A percentile compares a stretch with the other conserved stretches of the same genome.
Evolutionary conservation across 2,113 vertebrate species (phyloP).

Genomic region (Corythornis madagascariensis): DNA sequence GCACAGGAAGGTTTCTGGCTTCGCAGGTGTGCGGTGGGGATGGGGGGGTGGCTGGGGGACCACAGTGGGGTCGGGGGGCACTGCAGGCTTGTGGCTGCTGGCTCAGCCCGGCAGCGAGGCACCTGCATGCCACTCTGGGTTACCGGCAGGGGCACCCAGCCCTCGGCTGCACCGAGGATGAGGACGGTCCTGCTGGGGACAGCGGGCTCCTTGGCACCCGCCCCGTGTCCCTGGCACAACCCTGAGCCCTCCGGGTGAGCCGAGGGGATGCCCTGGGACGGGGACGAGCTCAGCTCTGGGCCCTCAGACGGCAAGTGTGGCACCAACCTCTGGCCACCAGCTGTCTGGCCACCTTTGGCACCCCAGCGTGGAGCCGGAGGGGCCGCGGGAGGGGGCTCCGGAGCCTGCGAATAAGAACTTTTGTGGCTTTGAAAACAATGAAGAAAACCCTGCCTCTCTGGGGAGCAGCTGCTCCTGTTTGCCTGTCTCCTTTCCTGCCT

Average conservation of each 20-base stretch:
- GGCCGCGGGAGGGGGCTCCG: background rate
- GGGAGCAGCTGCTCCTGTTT: conserved; percentile 14
- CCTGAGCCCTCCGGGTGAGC: rapidly evolving
- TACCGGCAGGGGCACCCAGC: background rate
- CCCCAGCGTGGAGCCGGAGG: rapidly evolving
- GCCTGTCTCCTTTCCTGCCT: background rate
- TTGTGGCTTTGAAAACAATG: background rate
- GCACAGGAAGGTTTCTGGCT: background rate
- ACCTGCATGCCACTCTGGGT: no score
- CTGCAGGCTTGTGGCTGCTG: rapidly evolving
- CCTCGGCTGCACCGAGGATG: rapidly evolving
- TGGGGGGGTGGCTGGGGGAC: background rate
- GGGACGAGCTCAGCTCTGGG: background rate
- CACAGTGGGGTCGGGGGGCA: background rate
- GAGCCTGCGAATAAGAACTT: background rate
- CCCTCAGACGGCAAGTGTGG: rapidly evolving
- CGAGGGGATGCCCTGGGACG: background rate
- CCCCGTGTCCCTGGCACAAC: background rate
- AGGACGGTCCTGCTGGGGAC: background rate
- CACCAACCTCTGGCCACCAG: background rate
- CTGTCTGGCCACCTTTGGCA: background rate
- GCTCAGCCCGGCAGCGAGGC: background rate
- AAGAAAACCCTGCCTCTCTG: background rate
- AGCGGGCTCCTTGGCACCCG: background rate
- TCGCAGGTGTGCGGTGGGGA: background rate